Percentiles rank a stretch among this genome's conserved stretches.
Evolutionary conservation across 1,140 invertebrate species (phyloP).

Genomic region (Achatina immaculata): DNA sequence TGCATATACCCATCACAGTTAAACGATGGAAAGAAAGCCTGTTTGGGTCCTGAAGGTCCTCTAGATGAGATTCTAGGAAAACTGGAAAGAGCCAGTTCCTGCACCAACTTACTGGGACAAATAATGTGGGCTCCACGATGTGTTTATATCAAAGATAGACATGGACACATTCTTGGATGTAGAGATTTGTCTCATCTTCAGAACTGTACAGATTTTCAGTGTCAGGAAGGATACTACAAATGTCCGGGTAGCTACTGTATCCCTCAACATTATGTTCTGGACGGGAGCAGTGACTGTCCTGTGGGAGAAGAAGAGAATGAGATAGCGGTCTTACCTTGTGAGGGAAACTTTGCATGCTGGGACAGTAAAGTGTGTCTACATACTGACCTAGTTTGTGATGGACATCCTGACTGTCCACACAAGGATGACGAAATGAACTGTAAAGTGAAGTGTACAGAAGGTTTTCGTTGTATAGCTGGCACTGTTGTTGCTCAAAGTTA

Average conservation of each 20-base stretch:
- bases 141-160: neutral
- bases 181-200: neutral
- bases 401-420: neutral
- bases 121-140: neutral
- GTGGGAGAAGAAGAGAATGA: neutral
- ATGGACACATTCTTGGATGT: neutral
- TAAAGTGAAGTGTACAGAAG: neutral
- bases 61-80: no score
- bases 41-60: neutral
- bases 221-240: neutral
- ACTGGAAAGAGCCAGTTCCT: neutral
- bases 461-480: neutral
- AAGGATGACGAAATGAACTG: constrained; percentile 10
- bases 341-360: neutral
- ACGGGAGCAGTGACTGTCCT: neutral
- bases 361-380: neutral
- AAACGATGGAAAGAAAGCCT: neutral
- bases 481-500: neutral
- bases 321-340: neutral
- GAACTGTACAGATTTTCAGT: neutral
- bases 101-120: neutral
- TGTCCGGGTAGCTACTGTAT: neutral
- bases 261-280: neutral
- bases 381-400: constrained; percentile 19
- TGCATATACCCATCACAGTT: neutral